Conservation (phyloP, 2,113 vertebrate species). For the Columba janthina region DNA sequence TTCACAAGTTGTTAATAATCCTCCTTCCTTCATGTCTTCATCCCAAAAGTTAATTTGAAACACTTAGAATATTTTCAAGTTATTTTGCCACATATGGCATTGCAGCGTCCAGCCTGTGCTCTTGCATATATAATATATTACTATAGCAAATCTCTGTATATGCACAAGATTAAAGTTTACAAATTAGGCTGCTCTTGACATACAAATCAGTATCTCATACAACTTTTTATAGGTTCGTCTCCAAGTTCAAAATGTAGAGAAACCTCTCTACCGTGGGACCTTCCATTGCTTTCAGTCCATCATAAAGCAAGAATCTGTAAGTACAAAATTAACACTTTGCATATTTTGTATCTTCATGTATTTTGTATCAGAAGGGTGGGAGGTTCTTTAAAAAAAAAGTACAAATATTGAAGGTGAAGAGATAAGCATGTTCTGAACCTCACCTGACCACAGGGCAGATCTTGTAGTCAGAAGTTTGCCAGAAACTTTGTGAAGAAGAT, state of each 20-base stretch:
- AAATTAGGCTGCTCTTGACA: neutral
- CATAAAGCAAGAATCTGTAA: constrained; percentile 92
- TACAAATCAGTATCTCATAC: constrained; percentile 1
- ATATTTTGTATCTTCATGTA: neutral
- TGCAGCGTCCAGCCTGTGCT: constrained; percentile 13
- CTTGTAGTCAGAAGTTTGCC: neutral
- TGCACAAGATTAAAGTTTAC: neutral
- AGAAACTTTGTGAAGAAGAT: neutral
- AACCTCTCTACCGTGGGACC: constrained; percentile 92
- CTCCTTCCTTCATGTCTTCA: neutral
- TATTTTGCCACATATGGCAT: neutral
- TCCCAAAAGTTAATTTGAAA: neutral
- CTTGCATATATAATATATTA: neutral
- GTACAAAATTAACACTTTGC: constrained; percentile 45
- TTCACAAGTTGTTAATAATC: neutral
- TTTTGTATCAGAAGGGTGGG: neutral
- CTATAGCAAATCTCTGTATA: neutral
- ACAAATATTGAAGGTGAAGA: neutral
- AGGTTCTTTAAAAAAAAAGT: neutral
- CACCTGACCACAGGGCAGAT: neutral
- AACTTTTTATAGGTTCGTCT: constrained; percentile 88
- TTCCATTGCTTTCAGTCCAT: constrained; percentile 96
- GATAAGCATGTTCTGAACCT: neutral
- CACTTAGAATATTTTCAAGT: neutral
- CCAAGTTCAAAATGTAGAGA: constrained; percentile 91